phyloP scores from a whole-genome alignment of 2,797 vertebrate species.

The Atherinosoma microstoma region DNA sequence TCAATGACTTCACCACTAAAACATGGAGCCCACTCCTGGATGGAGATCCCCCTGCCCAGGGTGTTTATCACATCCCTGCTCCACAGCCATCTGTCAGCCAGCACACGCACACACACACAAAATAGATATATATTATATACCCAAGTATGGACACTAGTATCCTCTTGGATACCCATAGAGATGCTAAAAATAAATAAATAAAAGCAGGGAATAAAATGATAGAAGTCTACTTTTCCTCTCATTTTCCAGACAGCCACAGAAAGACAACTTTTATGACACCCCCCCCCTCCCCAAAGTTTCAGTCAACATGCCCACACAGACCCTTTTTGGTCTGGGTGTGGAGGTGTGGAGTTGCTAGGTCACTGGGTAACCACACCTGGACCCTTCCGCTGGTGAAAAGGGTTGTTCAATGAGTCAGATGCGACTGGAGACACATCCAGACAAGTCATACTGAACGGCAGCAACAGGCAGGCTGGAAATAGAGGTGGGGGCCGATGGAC shows the following conservation, averaged over 20 bases:
- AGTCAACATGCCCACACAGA: conserved; percentile 48
- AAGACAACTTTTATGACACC: conserved; percentile 30
- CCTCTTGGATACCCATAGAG: conserved; percentile 66
- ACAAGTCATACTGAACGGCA: conserved; percentile 54
- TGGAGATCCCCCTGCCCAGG: conserved; percentile 83
- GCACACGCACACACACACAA: conserved; percentile 38
- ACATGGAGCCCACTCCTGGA: conserved; percentile 81
- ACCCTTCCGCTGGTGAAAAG: conserved; percentile 39
- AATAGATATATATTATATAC: conserved; percentile 37
- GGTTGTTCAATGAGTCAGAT: conserved; percentile 65
- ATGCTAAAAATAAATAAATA: conserved; percentile 72
- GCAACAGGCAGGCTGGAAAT: conserved; percentile 44
- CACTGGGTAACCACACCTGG: conserved; percentile 55
- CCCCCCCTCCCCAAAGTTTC: conserved; percentile 25
- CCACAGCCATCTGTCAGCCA: conserved; percentile 70
- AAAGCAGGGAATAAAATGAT: conserved; percentile 68
- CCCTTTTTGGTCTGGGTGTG: conserved; percentile 23
- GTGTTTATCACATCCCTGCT: conserved; percentile 81
- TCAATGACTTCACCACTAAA: conserved; percentile 84
- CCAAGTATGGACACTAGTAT: conserved; percentile 50
- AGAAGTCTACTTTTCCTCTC: conserved; percentile 75
- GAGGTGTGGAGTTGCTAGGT: conserved; percentile 59
- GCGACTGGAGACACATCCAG: conserved; percentile 60
- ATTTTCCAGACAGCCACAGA: conserved; percentile 75
- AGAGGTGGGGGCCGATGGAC: conserved; percentile 27